phyloP scores from a whole-genome alignment of 2,113 vertebrate genomes.

The Hemiprocne comata region DNA sequence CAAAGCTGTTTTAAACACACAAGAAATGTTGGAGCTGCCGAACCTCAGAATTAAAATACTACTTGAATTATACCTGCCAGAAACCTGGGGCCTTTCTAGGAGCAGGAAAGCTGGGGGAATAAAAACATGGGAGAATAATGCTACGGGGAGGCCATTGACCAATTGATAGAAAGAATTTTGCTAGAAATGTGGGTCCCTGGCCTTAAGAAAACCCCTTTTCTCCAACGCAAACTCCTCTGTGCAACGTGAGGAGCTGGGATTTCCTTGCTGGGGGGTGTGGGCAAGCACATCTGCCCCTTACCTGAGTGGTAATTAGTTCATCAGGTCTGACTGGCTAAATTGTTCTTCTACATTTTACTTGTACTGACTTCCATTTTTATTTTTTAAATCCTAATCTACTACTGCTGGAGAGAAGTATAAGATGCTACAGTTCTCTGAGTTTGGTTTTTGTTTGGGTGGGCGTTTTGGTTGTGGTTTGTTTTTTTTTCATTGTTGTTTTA shows the following conservation, averaged over 20 bases:
- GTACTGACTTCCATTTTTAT: no score
- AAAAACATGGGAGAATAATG: not conserved
- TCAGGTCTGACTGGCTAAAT: not conserved
- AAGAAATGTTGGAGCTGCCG: not conserved
- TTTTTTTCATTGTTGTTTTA: not conserved
- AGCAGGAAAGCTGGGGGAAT: not conserved
- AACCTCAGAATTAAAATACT: not conserved
- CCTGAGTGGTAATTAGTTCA: not conserved
- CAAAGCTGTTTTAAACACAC: not conserved
- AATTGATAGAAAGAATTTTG: not conserved
- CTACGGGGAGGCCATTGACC: not conserved
- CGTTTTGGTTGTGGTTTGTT: no score
- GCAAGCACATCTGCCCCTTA: not conserved
- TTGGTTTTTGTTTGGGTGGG: no score
- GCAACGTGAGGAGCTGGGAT: accelerated
- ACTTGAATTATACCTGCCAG: accelerated
- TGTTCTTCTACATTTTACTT: not conserved
- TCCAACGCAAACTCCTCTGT: no score
- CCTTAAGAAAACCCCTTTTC: not conserved
- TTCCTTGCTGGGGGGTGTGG: not conserved
- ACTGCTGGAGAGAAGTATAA: not conserved
- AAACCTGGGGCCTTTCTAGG: not conserved
- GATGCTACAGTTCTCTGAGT: not conserved
- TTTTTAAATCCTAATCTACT: no score
- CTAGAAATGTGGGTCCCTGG: not conserved